Base-by-base conservation (phyloP, 2,797 vertebrate genomes). In the Smutsia temminckii region DNA sequence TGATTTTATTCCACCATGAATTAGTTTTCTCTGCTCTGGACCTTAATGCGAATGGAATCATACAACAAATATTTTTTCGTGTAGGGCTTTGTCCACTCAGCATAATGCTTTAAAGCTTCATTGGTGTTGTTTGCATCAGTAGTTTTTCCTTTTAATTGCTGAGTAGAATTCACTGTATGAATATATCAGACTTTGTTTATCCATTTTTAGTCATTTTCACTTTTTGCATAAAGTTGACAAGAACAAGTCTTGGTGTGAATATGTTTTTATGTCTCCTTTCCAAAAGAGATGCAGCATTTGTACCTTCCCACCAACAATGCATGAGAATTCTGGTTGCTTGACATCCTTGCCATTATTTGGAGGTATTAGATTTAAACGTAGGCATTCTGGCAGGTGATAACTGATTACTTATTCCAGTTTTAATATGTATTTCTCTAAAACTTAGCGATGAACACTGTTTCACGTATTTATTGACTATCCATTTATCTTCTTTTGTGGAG, bases 31-130 rank as follows among this genome's bases (percentile, higher is more conserved):
- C n/a, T 57, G 21, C 32, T 29, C 34, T 10, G 59, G 4, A 23
- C 9, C 27, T 27, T n/a, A 20, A 13, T 4, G 1, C 11, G 8
- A 40, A 29, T 23, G 25, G 21, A 69, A 20, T n/a, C 29, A 42
- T 1, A 1, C 16, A 29, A 3, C 17, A 10, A 2, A 6, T 8
- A 3, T 57, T n/a, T 8, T 55, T 85, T 40, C 10, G 1, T 8
- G 6, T 8, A 29, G 17, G 9, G 5, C 4, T 72, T 53, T 29
- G 71, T 57, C 7, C 25, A 10, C 25, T 46, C 34, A 17, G 8
- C 55, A 34, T 29, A 17, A 27, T 4, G 34, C 53, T 63, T 59
- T 23, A 14, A 21, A 49, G 11, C 46, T 21, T 25, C 42, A 13
- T 53, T 32, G 27, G 14, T 12, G 5, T 46, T 32, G 17, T 23